A percentile compares a stretch with the other conserved stretches of the same genome.
phyloP scores from a whole-genome alignment of 2,888 invertebrate genomes.

The Drosophila lutescens region DNA sequence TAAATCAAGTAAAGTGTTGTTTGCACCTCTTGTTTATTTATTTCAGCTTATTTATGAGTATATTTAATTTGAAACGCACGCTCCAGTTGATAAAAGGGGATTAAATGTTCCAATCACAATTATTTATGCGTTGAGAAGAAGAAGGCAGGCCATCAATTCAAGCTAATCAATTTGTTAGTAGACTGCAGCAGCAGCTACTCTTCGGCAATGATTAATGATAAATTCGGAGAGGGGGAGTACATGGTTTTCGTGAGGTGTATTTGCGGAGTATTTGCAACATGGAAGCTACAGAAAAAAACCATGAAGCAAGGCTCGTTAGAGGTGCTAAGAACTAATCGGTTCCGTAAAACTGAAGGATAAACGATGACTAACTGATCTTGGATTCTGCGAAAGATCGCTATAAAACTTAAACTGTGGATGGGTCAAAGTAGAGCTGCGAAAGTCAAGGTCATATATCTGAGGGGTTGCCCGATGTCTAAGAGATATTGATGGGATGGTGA shows the following conservation, averaged over 20 bases:
- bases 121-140: conserved; percentile 3
- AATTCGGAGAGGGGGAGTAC: conserved; percentile 1
- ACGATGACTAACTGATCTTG: conserved; percentile 15
- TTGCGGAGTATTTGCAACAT: conserved; percentile 37
- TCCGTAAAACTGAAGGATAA: conserved; percentile 67
- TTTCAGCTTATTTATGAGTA: conserved; percentile 17
- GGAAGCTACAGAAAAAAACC: conserved; percentile 39
- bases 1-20: conserved; percentile 6
- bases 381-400: conserved; percentile 46
- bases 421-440: conserved; percentile 9
- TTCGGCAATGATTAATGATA: conserved; percentile 41
- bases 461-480: background rate
- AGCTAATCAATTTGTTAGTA: conserved; percentile 20
- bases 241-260: conserved; percentile 4
- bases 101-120: background rate
- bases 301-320: conserved; percentile 63
- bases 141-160: conserved; percentile 23
- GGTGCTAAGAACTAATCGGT: conserved; percentile 61
- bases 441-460: conserved; percentile 14
- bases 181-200: conserved; percentile 18
- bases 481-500: background rate
- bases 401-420: conserved; percentile 3
- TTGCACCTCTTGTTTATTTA: conserved; percentile 2
- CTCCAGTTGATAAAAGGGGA: conserved; percentile 11
- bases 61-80: background rate